Conservation (phyloP, 1,140 invertebrate genomes). For the Papilio polyxenes region DNA sequence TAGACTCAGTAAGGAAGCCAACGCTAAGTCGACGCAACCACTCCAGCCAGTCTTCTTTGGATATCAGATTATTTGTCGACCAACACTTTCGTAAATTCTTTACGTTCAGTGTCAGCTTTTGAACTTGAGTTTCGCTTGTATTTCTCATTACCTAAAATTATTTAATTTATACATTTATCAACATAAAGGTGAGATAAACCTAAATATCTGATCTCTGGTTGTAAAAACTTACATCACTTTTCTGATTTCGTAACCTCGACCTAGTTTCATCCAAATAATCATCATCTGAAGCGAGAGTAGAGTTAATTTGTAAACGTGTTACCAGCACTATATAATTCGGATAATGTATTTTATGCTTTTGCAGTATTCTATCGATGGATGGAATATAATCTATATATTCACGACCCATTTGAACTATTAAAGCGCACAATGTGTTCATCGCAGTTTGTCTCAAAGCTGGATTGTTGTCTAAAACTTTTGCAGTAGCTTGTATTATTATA, state of each 20-base stretch:
- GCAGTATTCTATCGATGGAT: slow-evolving; percentile 91
- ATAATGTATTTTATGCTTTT: slow-evolving; percentile 91
- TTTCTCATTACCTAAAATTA: slow-evolving; percentile 75
- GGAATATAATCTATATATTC: slow-evolving; percentile 97
- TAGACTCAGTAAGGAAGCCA: slow-evolving; percentile 96
- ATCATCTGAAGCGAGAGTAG: slow-evolving; percentile 85
- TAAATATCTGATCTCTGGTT: not conserved
- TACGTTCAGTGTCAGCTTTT: slow-evolving; percentile 89
- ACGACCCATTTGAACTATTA: slow-evolving; percentile 93
- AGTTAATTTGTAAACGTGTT: slow-evolving; percentile 86
- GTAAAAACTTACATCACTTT: slow-evolving; percentile 68
- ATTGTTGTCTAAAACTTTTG: slow-evolving; percentile 89
- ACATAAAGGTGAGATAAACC: not conserved
- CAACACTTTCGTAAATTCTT: slow-evolving; percentile 92
- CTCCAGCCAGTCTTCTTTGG: slow-evolving; percentile 99
- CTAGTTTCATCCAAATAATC: slow-evolving; percentile 83
- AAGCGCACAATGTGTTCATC: slow-evolving; percentile 94
- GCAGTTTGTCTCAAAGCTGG: slow-evolving; percentile 89
- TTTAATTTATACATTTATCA: not conserved
- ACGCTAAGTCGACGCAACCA: slow-evolving; percentile 96
- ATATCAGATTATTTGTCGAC: slow-evolving; percentile 93
- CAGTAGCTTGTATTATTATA: slow-evolving; percentile 94
- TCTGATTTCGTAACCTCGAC: slow-evolving; percentile 68
- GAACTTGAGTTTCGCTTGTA: slow-evolving; percentile 84
- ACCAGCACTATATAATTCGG: slow-evolving; percentile 89